phyloP scores from a whole-genome alignment of 2,888 invertebrate genomes.

The Scaptodrosophila latifasciaeformis region DNA sequence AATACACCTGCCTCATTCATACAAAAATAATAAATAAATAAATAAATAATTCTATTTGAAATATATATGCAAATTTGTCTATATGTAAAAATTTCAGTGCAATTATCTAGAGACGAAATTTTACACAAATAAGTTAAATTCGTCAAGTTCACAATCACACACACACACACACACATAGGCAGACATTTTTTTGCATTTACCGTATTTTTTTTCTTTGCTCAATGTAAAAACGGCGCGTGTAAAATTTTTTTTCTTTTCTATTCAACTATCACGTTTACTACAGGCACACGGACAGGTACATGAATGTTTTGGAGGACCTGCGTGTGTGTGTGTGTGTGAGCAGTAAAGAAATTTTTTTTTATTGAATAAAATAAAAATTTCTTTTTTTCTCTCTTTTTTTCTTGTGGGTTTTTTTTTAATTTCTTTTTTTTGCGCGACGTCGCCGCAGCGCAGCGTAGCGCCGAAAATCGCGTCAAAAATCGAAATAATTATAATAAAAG shows the following conservation, averaged over 20 bases:
- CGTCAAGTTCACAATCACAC: constrained; percentile 37
- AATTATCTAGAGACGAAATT: constrained; percentile 14
- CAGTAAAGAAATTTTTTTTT: no score
- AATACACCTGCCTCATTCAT: constrained; percentile 37
- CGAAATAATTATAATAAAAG: constrained; percentile 63
- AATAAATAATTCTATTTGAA: no score
- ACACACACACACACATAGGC: not conserved
- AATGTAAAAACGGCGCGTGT: no score
- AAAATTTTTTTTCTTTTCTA: no score
- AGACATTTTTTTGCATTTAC: not conserved
- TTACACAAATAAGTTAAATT: constrained; percentile 31
- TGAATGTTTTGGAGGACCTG: no score
- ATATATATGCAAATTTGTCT: not conserved
- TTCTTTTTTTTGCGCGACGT: not conserved
- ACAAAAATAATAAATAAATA: constrained; percentile 21
- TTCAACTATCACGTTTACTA: constrained; percentile 19
- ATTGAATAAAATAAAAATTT: no score
- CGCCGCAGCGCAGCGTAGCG: no score
- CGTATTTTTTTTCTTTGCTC: no score
- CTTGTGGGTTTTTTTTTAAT: constrained; percentile 10
- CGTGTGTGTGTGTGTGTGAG: no score
- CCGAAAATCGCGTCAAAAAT: constrained; percentile 56
- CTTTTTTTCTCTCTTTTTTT: constrained; percentile 8
- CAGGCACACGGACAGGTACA: no score
- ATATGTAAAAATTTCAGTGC: constrained; percentile 6